Evolutionary conservation across 2,888 invertebrate species (phyloP), one percentile per base, ranked within the genome.

Genomic region (Drosophila mimica): DNA sequence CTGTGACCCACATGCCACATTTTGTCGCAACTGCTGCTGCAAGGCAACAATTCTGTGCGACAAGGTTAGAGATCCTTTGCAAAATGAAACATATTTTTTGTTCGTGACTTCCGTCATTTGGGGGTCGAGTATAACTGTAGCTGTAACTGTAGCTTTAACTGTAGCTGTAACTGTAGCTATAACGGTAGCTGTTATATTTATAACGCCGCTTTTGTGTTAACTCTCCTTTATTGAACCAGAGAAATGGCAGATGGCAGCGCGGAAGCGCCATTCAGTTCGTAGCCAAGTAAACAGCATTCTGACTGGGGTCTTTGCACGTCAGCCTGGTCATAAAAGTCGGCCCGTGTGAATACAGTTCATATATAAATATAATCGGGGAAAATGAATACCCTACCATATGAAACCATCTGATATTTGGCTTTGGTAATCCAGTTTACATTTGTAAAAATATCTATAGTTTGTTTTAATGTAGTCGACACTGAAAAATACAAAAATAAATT

Each of bases 31-130:
- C 62, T 67, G 56, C 46, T 46, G 58, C 40, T 51, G 30, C 51
- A n/a, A 20, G n/a, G 34, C 51, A 48, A 7, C 34, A 48, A 15
- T 56, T 57, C 76, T 66, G 67, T 70, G 54, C 8, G 30, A 25
- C 20, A n/a, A 5, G 17, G n/a, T 20, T 17, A 30, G 25, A 11
- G 20, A 33, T n/a, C 48, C 49, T 58, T 51, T 43, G 57, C 48
- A 70, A 58, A 64, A 58, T 54, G 38, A 48, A 68, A 60, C 64
- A 48, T 65, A 61, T 62, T 66, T 67, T 75, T 51, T n/a, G 11
- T 57, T 67, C 83, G 82, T 79, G 76, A 83, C 76, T 83, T 83
- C 79, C 74, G 76, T 65, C 82, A 65, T 52, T 76, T 51, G 30
- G 38, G 43, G 11, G 40, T 7, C 43, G 28, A 36, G 11, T 38